These are phyloP conservation scores for Pelochelys cantorii DNA, from an alignment of 2,797 vertebrate genomes.

Conservation along the genomic window DNA sequence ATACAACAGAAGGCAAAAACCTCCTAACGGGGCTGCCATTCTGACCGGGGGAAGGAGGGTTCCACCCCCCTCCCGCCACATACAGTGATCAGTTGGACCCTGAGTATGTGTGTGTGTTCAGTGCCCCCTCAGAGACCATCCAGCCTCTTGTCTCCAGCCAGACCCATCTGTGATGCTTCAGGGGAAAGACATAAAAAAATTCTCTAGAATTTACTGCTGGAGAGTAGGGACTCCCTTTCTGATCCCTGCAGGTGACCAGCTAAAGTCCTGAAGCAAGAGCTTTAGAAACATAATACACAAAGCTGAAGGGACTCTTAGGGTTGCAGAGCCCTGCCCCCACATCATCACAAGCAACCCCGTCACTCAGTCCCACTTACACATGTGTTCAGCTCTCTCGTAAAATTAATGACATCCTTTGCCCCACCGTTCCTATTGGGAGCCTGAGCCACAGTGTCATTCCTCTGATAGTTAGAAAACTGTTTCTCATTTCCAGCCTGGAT, in stretches of 20 bases:
- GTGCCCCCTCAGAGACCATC: too few species aligned
- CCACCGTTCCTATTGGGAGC: rapidly evolving
- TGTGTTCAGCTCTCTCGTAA: neutral
- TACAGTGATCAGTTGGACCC: too few species aligned
- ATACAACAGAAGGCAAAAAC: neutral
- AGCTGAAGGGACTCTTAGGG: neutral
- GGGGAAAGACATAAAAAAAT: neutral
- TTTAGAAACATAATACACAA: neutral
- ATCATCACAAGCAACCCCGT: neutral
- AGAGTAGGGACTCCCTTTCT: neutral
- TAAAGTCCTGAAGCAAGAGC: neutral
- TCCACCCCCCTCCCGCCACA: neutral
- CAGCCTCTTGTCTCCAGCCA: too few species aligned
- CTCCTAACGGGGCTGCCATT: neutral
- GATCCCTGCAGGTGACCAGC: neutral
- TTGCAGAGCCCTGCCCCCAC: neutral
- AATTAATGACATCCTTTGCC: neutral
- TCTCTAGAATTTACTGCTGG: neutral
- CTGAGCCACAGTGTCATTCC: neutral
- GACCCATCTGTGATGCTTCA: neutral
- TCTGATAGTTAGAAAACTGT: neutral
- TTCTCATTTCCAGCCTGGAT: neutral
- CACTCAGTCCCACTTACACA: neutral
- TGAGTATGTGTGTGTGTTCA: neutral
- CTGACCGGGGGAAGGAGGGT: neutral